These are phyloP conservation scores for Chloebia gouldiae DNA, from an alignment of 2,113 vertebrate genomes.

Conservation along the genomic window DNA sequence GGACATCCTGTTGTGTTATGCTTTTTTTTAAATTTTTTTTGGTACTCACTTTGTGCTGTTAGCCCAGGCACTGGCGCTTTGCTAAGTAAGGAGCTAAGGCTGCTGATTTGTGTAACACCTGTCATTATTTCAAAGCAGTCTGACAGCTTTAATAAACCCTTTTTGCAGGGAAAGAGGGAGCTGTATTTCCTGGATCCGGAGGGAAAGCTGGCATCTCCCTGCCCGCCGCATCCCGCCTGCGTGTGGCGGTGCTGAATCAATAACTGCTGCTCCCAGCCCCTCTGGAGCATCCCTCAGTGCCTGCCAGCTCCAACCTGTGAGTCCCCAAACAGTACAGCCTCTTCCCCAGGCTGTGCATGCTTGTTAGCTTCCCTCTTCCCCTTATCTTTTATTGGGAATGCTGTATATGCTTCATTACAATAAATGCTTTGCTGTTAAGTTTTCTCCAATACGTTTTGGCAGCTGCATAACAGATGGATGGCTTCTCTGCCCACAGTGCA, in stretches of 20 bases:
- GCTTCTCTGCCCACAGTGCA: neutral
- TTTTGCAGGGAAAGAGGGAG: neutral
- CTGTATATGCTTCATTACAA: neutral
- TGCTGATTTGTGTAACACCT: conserved; percentile 33
- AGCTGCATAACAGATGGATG: neutral
- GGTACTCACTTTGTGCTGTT: neutral
- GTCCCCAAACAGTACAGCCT: neutral
- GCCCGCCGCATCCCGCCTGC: neutral
- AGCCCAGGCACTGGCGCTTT: neutral
- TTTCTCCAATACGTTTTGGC: neutral
- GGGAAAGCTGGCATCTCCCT: neutral
- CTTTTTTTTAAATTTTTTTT: neutral
- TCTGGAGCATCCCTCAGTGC: neutral
- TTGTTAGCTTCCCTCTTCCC: neutral
- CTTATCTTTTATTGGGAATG: neutral
- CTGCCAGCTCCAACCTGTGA: neutral
- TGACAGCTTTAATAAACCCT: conserved; percentile 60
- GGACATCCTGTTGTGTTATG: neutral
- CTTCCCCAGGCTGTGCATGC: neutral
- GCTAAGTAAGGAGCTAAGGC: neutral
- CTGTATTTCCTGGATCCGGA: neutral
- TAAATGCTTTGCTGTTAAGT: neutral
- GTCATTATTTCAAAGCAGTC: neutral
- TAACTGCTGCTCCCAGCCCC: neutral
- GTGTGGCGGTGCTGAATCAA: neutral